These are phyloP conservation scores for Motacilla tschutschensis DNA, from an alignment of 2,113 vertebrate genomes.

Conservation along the genomic window DNA sequence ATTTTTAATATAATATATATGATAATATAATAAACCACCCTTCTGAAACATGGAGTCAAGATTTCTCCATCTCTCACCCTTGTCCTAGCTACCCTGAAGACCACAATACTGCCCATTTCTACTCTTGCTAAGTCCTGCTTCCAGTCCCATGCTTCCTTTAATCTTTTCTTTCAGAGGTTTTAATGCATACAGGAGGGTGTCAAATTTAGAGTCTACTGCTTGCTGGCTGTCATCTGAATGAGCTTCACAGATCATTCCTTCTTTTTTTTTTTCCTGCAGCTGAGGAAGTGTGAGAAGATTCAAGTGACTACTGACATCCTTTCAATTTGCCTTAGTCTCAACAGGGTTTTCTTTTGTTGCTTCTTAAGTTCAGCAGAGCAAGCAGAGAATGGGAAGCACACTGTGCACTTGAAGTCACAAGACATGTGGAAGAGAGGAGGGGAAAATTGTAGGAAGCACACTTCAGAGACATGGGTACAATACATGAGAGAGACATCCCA, in stretches of 20 bases:
- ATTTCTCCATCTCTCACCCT: no score
- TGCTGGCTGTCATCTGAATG: not conserved
- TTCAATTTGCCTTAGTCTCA: conserved; percentile 34
- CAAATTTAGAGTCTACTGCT: not conserved
- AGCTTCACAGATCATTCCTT: not conserved
- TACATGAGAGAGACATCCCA: not conserved
- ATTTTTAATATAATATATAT: no score
- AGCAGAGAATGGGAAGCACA: conserved; percentile 12
- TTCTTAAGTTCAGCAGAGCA: conserved; percentile 22
- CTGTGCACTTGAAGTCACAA: conserved; percentile 32
- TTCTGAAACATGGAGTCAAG: no score
- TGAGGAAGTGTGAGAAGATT: not conserved
- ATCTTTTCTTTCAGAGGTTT: not conserved
- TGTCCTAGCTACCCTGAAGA: no score
- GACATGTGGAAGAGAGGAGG: not conserved
- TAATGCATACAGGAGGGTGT: not conserved
- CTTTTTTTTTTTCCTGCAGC: not conserved
- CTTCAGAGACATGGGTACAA: not conserved
- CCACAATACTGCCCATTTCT: not conserved
- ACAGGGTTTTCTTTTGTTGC: conserved; percentile 32
- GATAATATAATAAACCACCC: no score
- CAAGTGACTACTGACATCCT: not conserved
- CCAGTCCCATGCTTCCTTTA: not conserved
- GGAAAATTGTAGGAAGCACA: not conserved
- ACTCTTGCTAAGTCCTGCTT: not conserved